Percentiles rank a stretch among this genome's conserved stretches.
These are phyloP conservation scores for Squalus acanthias DNA, from an alignment of 2,797 vertebrate genomes.

Conservation along the genomic window DNA sequence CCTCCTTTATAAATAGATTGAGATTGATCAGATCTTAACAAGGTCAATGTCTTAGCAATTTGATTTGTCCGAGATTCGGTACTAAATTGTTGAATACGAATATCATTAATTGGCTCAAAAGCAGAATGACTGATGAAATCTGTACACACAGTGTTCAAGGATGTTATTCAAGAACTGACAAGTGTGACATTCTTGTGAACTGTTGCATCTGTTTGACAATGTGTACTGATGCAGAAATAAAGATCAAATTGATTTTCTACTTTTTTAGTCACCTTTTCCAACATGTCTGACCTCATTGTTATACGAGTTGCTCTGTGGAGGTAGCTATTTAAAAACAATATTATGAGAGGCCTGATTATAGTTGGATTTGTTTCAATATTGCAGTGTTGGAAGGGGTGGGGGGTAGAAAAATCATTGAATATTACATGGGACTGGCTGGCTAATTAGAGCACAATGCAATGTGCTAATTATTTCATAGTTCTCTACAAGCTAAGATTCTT, in stretches of 20 bases:
- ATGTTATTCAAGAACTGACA: neutral
- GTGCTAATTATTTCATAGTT: neutral
- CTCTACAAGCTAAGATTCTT: neutral
- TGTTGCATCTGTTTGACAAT: neutral
- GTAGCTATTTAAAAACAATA: neutral
- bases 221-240: neutral
- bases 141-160: neutral
- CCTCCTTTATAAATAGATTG: neutral
- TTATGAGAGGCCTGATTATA: neutral
- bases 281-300: neutral
- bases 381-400: neutral
- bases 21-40: neutral
- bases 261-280: neutral
- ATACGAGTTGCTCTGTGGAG: neutral
- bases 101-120: neutral
- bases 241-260: neutral
- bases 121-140: neutral
- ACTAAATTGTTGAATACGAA: neutral
- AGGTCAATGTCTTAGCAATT: neutral
- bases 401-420: neutral
- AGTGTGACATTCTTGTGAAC: neutral
- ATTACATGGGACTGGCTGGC: neutral
- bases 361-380: neutral
- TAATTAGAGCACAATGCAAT: neutral
- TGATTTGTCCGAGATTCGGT: neutral